Evolutionary conservation across 2,888 invertebrate genomes (phyloP).

Genomic region (Hydroisotoma schaefferi): DNA sequence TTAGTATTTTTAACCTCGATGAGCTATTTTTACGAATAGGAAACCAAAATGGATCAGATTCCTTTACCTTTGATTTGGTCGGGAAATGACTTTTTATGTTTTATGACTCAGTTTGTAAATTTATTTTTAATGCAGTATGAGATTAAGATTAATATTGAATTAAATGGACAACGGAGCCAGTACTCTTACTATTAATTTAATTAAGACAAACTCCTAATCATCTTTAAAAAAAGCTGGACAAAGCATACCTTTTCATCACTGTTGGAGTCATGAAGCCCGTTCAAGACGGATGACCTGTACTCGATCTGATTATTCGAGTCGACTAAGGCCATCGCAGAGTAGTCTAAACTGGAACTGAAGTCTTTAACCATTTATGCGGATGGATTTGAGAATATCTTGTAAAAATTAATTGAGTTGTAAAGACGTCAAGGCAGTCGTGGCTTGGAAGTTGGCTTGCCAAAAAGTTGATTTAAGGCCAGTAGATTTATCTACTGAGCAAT

Average conservation of each 20-base stretch:
- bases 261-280: slow-evolving; percentile 44
- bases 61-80: too few species aligned
- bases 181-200: too few species aligned
- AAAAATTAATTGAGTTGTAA: not conserved
- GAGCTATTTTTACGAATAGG: too few species aligned
- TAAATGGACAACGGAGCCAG: too few species aligned
- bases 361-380: slow-evolving; percentile 30
- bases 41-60: too few species aligned
- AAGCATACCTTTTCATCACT: slow-evolving; percentile 45
- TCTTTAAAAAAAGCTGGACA: slow-evolving; percentile 6
- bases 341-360: slow-evolving; percentile 34
- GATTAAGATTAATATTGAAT: too few species aligned
- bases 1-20: too few species aligned
- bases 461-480: not conserved
- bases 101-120: too few species aligned
- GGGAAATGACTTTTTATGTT: too few species aligned
- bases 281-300: slow-evolving; percentile 43
- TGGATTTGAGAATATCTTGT: not conserved
- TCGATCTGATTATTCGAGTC: slow-evolving; percentile 46
- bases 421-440: not conserved
- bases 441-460: too few species aligned
- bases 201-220: too few species aligned
- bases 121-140: too few species aligned
- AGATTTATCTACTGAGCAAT: slow-evolving; percentile 1
- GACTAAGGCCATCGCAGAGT: slow-evolving; percentile 47